These are phyloP conservation scores for Rhinichthys osculus DNA, from an alignment of 2,797 vertebrate genomes.

Conservation along the genomic window DNA sequence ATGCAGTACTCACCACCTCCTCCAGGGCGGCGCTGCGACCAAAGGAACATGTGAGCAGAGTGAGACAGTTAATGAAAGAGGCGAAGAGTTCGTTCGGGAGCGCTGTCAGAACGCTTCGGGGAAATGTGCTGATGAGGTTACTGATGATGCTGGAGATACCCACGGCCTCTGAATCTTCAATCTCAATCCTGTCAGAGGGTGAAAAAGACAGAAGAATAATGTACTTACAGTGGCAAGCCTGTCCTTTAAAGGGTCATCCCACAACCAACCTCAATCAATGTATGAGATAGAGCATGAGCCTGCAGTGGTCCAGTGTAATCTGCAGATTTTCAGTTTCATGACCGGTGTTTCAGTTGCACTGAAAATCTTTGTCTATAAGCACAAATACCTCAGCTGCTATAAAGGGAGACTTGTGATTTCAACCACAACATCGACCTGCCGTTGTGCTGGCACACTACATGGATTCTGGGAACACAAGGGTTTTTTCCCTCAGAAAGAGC, in stretches of 20 bases:
- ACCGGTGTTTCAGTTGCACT: background rate
- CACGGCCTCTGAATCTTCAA: conserved; percentile 97
- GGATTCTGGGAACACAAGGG: conserved; percentile 21
- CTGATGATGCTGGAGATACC: conserved; percentile 98
- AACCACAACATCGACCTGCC: background rate
- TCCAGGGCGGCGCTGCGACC: conserved; percentile 97
- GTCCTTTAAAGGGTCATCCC: background rate
- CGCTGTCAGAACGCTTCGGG: conserved; percentile 90
- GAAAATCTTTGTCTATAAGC: background rate
- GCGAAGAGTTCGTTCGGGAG: conserved; percentile 96
- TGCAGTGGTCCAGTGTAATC: background rate
- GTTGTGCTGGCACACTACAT: conserved; percentile 35
- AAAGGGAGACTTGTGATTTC: conserved; percentile 14
- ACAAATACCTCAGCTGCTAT: conserved; percentile 2
- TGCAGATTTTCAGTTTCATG: too few species aligned
- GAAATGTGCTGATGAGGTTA: conserved; percentile 97
- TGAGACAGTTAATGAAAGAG: conserved; percentile 98
- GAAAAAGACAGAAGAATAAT: conserved; percentile 19
- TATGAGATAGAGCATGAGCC: background rate
- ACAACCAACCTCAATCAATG: background rate
- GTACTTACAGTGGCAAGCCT: background rate
- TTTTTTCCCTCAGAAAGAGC: conserved; percentile 34
- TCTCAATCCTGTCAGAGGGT: conserved; percentile 87
- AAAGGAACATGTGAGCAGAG: conserved; percentile 96
- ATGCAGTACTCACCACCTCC: conserved; percentile 87